Evolutionary conservation across 2,888 invertebrate genomes (phyloP).

Genomic region (Torymus tubicola): DNA sequence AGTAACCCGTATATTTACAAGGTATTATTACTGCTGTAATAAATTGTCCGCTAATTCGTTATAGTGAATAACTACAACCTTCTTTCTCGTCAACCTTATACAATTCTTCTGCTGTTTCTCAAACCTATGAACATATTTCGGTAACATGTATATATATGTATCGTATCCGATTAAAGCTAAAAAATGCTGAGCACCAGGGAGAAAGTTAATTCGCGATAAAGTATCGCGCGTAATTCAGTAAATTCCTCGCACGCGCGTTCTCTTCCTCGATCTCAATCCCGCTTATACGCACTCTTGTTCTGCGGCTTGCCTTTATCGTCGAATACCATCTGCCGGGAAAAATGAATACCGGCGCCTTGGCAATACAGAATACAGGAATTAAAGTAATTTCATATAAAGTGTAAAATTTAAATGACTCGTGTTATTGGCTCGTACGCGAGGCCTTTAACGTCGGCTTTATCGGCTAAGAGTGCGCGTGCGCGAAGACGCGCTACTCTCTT

Average conservation of each 20-base stretch:
- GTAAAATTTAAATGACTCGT: constrained; percentile 56
- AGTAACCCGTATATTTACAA: too few species aligned
- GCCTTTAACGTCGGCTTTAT: constrained; percentile 49
- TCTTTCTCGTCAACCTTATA: too few species aligned
- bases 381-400: constrained; percentile 57
- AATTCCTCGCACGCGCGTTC: constrained; percentile 30
- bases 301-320: constrained; percentile 22
- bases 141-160: background rate
- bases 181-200: constrained; percentile 23
- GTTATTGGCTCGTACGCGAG: constrained; percentile 52
- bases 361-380: constrained; percentile 47
- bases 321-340: constrained; percentile 41
- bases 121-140: too few species aligned
- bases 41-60: background rate
- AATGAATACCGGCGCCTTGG: constrained; percentile 31
- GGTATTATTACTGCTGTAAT: background rate
- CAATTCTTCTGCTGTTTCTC: too few species aligned
- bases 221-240: constrained; percentile 49
- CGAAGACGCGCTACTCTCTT: constrained; percentile 50
- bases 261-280: constrained; percentile 41
- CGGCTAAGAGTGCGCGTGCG: constrained; percentile 1
- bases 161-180: constrained; percentile 35
- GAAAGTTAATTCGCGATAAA: constrained; percentile 54
- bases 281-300: constrained; percentile 7
- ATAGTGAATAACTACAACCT: background rate